Evolutionary conservation across 2,797 vertebrate species (phyloP), one percentile per base, ranked within the genome.

Genomic region (Calcarius lapponicus): DNA sequence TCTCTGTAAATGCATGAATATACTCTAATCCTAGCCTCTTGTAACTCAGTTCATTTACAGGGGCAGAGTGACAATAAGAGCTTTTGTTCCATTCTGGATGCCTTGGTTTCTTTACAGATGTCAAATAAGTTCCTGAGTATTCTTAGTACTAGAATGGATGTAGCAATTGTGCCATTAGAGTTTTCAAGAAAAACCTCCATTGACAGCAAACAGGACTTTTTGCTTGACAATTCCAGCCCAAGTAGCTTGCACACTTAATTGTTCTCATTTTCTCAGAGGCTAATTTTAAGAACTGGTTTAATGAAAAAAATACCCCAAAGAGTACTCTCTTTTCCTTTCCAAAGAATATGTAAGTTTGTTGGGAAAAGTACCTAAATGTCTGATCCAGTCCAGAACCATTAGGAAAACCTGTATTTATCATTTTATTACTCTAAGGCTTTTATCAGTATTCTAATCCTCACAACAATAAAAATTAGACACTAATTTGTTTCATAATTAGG

Each of bases 401-500:
- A 87, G 26, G 48, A 92, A 94, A 93, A 32, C 42, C 51, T 8
- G 3, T 66, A 31, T 80, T 92, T 92, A 80, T 50, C 3, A 86
- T 95, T 96, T 88, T 93, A 62, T 76, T 84, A 86, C 79, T 89
- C 61, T 76, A 61, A 91, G 71, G 42, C 29, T 95, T 91, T 90
- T 87, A 81, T 64, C 75, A 76, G 43, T 83, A 69, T 90, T 80
- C 15, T 73, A 88, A 87, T 93, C 90, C 89, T 93, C 83, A 90
- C 54, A 94, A 86, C 54, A 96, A 95, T 95, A 93, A 81, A 91
- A 96, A 75, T 58, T 64, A 88, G 67, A 34, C 56, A 69, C 29
- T 94, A 94, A 97, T 96, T 96, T 93, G 84, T 95, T 96, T 96
- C 76, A 82, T 93, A 91, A 91, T 92, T 95, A 91, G 48, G 62